Evolutionary conservation across 2,888 invertebrate genomes (phyloP).

Genomic region (Caradrina kadenii): DNA sequence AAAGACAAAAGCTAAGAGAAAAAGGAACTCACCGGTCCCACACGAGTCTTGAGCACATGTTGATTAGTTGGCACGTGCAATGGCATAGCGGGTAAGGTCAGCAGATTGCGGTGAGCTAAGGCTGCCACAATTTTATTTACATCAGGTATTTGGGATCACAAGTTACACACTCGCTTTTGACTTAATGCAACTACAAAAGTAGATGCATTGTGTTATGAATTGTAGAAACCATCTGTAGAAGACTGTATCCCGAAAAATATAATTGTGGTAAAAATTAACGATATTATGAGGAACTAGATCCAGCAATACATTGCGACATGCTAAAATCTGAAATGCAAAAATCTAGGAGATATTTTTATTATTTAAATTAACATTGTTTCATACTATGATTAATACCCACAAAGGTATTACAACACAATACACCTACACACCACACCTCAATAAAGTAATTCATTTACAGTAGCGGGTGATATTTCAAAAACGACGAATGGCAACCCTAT

Average conservation of each 20-base stretch:
- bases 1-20: constrained; percentile 54
- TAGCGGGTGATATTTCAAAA: constrained; percentile 42
- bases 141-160: not conserved
- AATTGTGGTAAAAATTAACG: not conserved
- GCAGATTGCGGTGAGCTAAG: constrained; percentile 53
- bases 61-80: constrained; percentile 69
- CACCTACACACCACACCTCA: not conserved
- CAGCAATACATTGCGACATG: not conserved
- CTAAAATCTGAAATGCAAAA: not conserved
- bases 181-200: not conserved
- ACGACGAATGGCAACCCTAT: constrained; percentile 53
- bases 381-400: not conserved
- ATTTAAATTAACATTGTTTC: not conserved
- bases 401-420: not conserved
- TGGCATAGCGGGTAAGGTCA: constrained; percentile 69
- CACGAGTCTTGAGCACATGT: constrained; percentile 66
- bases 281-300: no score
- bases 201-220: not conserved
- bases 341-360: not conserved
- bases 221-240: not conserved
- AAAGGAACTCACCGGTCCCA: constrained; percentile 49
- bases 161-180: not conserved
- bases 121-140: constrained; percentile 13
- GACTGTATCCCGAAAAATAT: not conserved
- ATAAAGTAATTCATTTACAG: constrained; percentile 33